Evolutionary conservation across 2,888 invertebrate genomes (phyloP).

Genomic region (Drosophila algonquin): DNA sequence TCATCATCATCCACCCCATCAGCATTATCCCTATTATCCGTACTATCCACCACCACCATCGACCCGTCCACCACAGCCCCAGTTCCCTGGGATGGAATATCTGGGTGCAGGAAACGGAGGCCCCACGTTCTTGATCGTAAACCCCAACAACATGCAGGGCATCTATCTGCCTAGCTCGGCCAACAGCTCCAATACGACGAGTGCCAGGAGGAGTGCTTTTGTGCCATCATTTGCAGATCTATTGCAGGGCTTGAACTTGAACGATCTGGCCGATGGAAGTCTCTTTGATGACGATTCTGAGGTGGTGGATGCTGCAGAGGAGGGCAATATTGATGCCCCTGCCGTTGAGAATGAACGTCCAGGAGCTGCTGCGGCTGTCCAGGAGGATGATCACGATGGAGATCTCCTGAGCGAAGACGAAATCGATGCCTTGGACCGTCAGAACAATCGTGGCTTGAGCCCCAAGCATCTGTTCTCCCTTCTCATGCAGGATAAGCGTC

Average conservation of each 20-base stretch:
- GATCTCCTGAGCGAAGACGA: constrained; percentile 49
- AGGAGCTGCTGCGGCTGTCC: background rate
- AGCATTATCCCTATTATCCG: constrained; percentile 28
- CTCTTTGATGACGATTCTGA: constrained; percentile 48
- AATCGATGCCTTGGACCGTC: constrained; percentile 55
- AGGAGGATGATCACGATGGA: constrained; percentile 42
- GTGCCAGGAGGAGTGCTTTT: constrained; percentile 17
- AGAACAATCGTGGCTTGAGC: constrained; percentile 50
- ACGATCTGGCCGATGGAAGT: constrained; percentile 29
- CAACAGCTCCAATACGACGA: constrained; percentile 19
- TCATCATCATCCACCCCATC: constrained; percentile 21
- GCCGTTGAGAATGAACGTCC: background rate
- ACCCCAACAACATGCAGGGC: constrained; percentile 56
- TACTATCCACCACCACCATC: constrained; percentile 40
- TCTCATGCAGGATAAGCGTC: constrained; percentile 60
- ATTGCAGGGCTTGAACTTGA: constrained; percentile 32
- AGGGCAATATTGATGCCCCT: background rate
- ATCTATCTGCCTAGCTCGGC: constrained; percentile 21
- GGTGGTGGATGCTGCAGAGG: constrained; percentile 26
- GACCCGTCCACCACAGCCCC: constrained; percentile 15
- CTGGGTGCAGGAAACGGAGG: background rate
- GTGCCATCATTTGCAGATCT: constrained; percentile 42
- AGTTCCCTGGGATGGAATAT: constrained; percentile 18
- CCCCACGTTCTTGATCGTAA: constrained; percentile 48
- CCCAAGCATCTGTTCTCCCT: constrained; percentile 51